These are phyloP conservation scores for Hippopotamyrus pictus DNA, from an alignment of 2,797 vertebrate genomes.

Conservation along the genomic window DNA sequence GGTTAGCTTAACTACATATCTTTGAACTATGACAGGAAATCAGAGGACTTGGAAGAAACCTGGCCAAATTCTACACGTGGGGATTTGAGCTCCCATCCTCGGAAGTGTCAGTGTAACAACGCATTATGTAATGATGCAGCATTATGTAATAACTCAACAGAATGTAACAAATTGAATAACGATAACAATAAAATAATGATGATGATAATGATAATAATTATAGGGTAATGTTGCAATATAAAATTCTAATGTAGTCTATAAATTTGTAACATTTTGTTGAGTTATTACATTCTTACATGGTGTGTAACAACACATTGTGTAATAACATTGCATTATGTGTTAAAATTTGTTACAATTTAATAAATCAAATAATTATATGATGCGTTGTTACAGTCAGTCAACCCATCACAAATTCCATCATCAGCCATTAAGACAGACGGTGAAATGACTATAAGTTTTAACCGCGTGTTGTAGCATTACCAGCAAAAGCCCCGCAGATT, in stretches of 20 bases:
- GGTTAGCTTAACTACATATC: background rate
- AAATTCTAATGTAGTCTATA: background rate
- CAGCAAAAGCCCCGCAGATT: background rate
- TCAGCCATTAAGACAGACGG: background rate
- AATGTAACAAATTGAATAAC: background rate
- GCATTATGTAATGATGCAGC: background rate
- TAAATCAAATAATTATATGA: background rate
- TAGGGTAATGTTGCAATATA: background rate
- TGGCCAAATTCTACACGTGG: background rate
- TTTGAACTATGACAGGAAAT: background rate
- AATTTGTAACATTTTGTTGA: background rate
- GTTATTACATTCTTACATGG: background rate
- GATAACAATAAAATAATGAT: background rate
- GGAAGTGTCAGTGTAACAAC: background rate
- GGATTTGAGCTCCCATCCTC: background rate
- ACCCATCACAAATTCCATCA: background rate
- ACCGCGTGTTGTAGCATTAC: background rate
- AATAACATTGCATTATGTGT: background rate
- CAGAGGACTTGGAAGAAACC: background rate
- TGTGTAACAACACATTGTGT: background rate
- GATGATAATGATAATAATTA: background rate
- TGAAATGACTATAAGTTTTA: background rate
- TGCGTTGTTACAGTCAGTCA: background rate
- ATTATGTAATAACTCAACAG: background rate
- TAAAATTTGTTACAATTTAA: background rate